Evolutionary conservation across 2,797 vertebrate species (phyloP).

Genomic region (Craterocephalus amniculus): DNA sequence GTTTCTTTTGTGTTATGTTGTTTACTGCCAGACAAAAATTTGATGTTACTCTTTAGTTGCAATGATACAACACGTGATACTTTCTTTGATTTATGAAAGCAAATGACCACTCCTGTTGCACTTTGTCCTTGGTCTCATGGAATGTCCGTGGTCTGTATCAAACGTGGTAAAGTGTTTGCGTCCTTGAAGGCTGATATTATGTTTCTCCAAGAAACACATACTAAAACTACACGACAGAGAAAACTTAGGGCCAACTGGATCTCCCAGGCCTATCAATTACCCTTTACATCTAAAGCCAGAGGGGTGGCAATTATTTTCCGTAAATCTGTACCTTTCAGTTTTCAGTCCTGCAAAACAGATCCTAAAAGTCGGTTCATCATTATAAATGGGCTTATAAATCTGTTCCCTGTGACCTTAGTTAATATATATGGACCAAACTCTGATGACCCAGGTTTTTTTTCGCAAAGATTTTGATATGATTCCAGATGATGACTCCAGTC

Average conservation of each 20-base stretch:
- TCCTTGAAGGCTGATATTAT: not conserved
- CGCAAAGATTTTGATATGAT: no score
- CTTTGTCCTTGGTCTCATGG: not conserved
- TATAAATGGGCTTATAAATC: not conserved
- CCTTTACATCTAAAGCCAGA: slow-evolving; percentile 1
- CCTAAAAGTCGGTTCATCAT: not conserved
- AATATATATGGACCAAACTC: not conserved
- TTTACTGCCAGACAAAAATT: not conserved
- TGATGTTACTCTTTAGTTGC: not conserved
- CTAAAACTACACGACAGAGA: not conserved
- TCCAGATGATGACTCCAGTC: no score
- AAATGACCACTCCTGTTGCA: not conserved
- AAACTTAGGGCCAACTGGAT: not conserved
- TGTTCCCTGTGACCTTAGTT: not conserved
- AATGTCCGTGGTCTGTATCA: not conserved
- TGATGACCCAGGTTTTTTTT: not conserved
- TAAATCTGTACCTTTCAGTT: not conserved
- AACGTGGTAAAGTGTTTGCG: not conserved
- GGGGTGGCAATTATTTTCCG: not conserved
- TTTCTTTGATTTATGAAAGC: not conserved
- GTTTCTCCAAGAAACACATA: slow-evolving; percentile 1
- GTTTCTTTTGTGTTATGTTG: not conserved
- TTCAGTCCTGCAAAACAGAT: not conserved
- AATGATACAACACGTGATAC: no score
- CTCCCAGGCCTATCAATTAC: not conserved